phyloP scores from a whole-genome alignment of 1,140 invertebrate species.

The Drosophila willistoni region DNA sequence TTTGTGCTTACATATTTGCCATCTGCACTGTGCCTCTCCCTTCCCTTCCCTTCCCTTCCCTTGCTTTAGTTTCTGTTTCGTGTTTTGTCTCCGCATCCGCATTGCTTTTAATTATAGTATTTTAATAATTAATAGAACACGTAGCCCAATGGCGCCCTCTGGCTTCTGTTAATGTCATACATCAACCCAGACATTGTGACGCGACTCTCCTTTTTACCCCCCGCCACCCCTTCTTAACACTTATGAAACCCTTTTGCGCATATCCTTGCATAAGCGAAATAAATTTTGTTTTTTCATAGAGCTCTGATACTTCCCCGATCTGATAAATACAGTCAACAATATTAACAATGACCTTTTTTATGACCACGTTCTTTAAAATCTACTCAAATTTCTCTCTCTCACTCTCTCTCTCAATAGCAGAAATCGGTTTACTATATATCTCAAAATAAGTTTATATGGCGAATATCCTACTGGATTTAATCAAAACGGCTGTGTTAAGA shows the following conservation, averaged over 20 bases:
- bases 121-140: constrained; percentile 26
- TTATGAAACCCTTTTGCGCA: not conserved
- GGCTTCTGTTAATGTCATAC: constrained; percentile 1
- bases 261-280: not conserved
- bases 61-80: not conserved
- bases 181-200: constrained; percentile 2
- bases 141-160: constrained; percentile 18
- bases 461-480: too few species aligned
- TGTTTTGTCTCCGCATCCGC: constrained; percentile 8
- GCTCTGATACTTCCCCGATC: too few species aligned
- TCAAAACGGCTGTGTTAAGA: not conserved
- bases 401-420: not conserved
- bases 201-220: not conserved
- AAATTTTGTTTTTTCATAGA: not conserved
- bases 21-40: not conserved
- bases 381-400: too few species aligned
- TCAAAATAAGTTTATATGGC: too few species aligned
- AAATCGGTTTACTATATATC: not conserved
- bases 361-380: too few species aligned
- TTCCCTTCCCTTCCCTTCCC: not conserved
- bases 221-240: not conserved
- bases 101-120: constrained; percentile 20
- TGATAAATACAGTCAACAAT: too few species aligned
- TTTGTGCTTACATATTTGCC: constrained; percentile 20
- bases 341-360: too few species aligned